Base-by-base conservation (phyloP, 2,797 vertebrate genomes). In the Melanotaenia pygmaea region DNA sequence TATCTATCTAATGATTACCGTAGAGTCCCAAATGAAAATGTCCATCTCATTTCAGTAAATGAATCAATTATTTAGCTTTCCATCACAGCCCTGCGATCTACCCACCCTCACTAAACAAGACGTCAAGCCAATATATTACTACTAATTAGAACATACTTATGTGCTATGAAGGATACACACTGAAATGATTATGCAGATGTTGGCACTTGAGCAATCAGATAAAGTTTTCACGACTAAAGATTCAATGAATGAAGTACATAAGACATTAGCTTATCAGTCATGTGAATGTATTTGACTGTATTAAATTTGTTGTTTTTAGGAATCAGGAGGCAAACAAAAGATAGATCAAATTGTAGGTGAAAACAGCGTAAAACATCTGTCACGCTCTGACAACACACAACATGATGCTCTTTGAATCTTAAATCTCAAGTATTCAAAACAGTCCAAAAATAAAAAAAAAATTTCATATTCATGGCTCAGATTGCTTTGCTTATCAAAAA, bases 61-160 rank as follows among this genome's bases (percentile, higher is more conserved):
- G 76, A 88, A 78, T 89, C 81, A 86, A 88, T 86, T 78, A 88
- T 84, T 81, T 82, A 76, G 67, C 59, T 67, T 88, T 88, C 87
- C 84, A 87, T 89, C 83, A 86, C 3, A 67, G 59, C 72, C 69
- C 67, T 62, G 72, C 70, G 76, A 78, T 84, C 64, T 69, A 80
- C 72, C 76, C 8, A 8, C 81, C 67, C 62, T 47, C 68, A 30
- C 73, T 77, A 83, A 91, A 86, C 51, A 30, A 89, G 81, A 83
- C 83, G 88, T 89, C 85, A 83, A 81, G 82, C 76, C 83, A 87
- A 86, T 81, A 83, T 58, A 83, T 85, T 72, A 80, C 28, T 70
- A 30, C 82, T 88, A 89, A 91, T 86, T 85, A 83, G 73, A 90
- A 83, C 86, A 81, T 77, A 75, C 69, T 88, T 68, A 63, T 77